Evolutionary conservation across 1,140 invertebrate genomes (phyloP).

Genomic region (Kradibia gibbosae): DNA sequence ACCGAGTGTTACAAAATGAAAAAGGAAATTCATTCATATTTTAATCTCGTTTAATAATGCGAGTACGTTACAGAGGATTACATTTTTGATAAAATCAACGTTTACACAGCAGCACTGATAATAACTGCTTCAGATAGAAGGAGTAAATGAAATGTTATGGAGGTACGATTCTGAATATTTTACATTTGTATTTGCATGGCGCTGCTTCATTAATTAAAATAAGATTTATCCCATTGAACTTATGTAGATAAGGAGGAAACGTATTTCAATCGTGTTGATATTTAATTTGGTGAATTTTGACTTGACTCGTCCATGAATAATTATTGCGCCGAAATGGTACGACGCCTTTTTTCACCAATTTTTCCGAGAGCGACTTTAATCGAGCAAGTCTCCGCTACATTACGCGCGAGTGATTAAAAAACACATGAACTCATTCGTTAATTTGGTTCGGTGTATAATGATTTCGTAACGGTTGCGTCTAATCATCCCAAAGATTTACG

Average conservation of each 20-base stretch:
- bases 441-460: slow-evolving; percentile 54
- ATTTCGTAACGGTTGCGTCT: slow-evolving; percentile 68
- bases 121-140: neutral
- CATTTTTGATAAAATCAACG: neutral
- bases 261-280: neutral
- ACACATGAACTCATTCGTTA: slow-evolving; percentile 35
- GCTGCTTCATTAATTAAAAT: slow-evolving; percentile 12
- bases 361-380: neutral
- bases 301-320: neutral
- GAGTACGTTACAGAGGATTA: neutral
- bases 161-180: neutral
- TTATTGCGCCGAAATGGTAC: neutral
- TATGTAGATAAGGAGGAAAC: neutral
- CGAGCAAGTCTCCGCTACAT: slow-evolving; percentile 11
- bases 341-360: neutral
- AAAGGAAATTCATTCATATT: neutral
- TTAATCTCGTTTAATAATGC: neutral
- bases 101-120: too few relatives aligned
- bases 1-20: neutral
- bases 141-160: neutral
- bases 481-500: slow-evolving; percentile 67
- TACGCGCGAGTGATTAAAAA: neutral
- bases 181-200: slow-evolving; percentile 10
- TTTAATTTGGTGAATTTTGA: slow-evolving; percentile 5
- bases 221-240: neutral